Conservation (phyloP, 2,888 invertebrate genomes). For the Drosophila melanosoma region DNA sequence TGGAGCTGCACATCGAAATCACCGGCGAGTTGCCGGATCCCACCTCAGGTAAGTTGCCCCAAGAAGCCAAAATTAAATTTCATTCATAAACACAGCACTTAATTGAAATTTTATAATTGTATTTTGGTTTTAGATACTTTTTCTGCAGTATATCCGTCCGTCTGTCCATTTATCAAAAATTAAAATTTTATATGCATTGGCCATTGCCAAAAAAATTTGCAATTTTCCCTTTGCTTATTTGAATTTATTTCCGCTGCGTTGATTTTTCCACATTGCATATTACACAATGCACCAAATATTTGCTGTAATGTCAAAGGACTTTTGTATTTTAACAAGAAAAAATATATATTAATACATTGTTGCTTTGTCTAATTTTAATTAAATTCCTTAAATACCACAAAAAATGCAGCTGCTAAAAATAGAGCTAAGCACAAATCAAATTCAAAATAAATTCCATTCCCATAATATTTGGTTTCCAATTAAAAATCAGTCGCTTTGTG, state of each 20-base stretch:
- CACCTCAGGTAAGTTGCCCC: conserved; percentile 87
- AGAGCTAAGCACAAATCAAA: conserved; percentile 13
- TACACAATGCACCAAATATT: conserved; percentile 26
- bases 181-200: conserved; percentile 46
- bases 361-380: conserved; percentile 63
- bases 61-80: conserved; percentile 2
- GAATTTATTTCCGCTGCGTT: conserved; percentile 27
- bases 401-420: conserved; percentile 14
- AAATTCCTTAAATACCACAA: conserved; percentile 48
- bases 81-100: conserved; percentile 31
- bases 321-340: conserved; percentile 10
- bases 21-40: conserved; percentile 96
- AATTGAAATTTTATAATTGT: conserved; percentile 38
- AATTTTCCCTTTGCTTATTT: conserved; percentile 38
- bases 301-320: conserved; percentile 20
- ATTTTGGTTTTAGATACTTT: not conserved
- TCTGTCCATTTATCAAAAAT: conserved; percentile 15
- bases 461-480: conserved; percentile 74
- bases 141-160: conserved; percentile 14
- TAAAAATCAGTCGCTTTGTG: conserved; percentile 60
- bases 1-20: conserved; percentile 97
- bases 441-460: conserved; percentile 48
- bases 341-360: conserved; percentile 39
- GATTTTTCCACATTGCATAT: conserved; percentile 11
- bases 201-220: conserved; percentile 32